Conservation (phyloP, 1,140 invertebrate genomes). For the Zaprionus vittiger region DNA sequence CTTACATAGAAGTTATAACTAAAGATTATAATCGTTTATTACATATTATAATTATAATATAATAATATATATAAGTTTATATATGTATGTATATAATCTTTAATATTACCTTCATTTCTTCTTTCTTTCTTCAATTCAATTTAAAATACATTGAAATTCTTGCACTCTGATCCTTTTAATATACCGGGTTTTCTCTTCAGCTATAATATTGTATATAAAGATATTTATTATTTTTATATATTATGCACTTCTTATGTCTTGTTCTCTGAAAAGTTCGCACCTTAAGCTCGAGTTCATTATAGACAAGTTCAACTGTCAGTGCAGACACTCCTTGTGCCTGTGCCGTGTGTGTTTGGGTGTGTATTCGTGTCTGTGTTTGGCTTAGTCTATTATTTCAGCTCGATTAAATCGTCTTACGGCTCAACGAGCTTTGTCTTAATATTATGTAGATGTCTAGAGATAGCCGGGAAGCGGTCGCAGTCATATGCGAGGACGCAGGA, state of each 20-base stretch:
- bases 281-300: slow-evolving; percentile 35
- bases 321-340: not conserved
- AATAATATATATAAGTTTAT: no score
- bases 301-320: slow-evolving; percentile 31
- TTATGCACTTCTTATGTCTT: not conserved
- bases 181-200: no score
- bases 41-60: no score
- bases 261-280: not conserved
- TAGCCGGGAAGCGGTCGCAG: slow-evolving; percentile 38
- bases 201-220: no score
- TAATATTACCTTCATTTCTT: no score
- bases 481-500: not conserved
- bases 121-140: no score
- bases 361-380: slow-evolving; percentile 32
- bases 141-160: no score
- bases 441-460: slow-evolving; percentile 80
- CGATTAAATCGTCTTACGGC: slow-evolving; percentile 82
- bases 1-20: no score
- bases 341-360: slow-evolving; percentile 24
- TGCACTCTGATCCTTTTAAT: no score
- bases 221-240: no score
- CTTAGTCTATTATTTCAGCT: slow-evolving; percentile 80
- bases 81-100: no score
- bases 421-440: slow-evolving; percentile 81
- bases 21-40: no score